Evolutionary conservation across 2,888 invertebrate genomes (phyloP).

Genomic region (Tenthredo mesomela): DNA sequence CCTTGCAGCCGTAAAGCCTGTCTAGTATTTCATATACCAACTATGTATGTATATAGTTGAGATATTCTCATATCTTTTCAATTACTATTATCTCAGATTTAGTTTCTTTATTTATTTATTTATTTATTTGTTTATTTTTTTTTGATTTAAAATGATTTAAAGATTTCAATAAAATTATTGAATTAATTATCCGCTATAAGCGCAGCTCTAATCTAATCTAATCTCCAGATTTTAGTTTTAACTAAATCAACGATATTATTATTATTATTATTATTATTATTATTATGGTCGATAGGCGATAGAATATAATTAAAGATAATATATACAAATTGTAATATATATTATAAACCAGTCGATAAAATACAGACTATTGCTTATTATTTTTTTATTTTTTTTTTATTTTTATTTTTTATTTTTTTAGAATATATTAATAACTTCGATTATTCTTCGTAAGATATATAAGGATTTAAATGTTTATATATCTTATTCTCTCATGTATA

Average conservation of each 20-base stretch:
- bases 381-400: too few relatives aligned
- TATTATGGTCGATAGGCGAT: background rate
- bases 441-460: background rate
- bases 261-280: background rate
- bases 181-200: too few relatives aligned
- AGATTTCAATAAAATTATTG: too few relatives aligned
- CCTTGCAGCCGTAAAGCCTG: too few relatives aligned
- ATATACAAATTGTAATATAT: background rate
- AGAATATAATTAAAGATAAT: background rate
- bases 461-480: background rate
- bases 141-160: background rate
- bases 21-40: too few relatives aligned
- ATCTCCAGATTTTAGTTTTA: background rate
- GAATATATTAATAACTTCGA: conserved; percentile 29
- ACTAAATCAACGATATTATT: background rate
- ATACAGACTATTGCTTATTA: conserved; percentile 37
- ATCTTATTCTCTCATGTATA: too few relatives aligned
- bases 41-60: too few relatives aligned
- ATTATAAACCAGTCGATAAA: background rate
- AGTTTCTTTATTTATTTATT: too few relatives aligned
- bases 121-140: too few relatives aligned
- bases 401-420: too few relatives aligned
- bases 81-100: background rate
- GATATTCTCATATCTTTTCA: too few relatives aligned
- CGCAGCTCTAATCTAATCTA: too few relatives aligned